Conservation (phyloP, 2,888 invertebrate species). For the Melanchra persicariae region DNA sequence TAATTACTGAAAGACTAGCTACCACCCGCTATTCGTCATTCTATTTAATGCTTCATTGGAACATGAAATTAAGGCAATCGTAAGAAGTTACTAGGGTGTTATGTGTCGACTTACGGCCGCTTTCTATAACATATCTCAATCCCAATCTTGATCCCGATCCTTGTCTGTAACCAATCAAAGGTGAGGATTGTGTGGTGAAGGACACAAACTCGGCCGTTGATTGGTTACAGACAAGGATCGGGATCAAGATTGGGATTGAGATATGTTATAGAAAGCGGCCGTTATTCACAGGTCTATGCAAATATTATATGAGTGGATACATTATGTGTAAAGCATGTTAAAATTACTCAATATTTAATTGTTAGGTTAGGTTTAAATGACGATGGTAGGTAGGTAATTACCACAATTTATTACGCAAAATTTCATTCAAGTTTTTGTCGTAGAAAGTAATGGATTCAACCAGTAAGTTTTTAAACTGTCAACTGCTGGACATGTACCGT, state of each 20-base stretch:
- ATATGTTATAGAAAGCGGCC: no score
- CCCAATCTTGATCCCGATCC: no score
- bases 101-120: constrained; percentile 37
- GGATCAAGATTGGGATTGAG: no score
- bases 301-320: constrained; percentile 13
- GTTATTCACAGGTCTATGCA: no score
- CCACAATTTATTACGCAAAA: no score
- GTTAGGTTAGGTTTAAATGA: no score
- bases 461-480: constrained; percentile 35
- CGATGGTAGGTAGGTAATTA: no score
- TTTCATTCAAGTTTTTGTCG: background rate
- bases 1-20: constrained; percentile 37
- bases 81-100: constrained; percentile 43
- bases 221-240: no score
- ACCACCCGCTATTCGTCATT: constrained; percentile 39
- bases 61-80: constrained; percentile 57
- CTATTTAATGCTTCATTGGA: constrained; percentile 63
- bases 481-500: constrained; percentile 27
- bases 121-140: no score
- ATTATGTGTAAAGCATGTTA: constrained; percentile 12
- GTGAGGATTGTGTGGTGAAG: no score
- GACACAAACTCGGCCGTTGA: no score
- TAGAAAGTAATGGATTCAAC: background rate
- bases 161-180: no score
- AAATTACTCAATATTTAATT: constrained; percentile 12